Evolutionary conservation across 2,797 vertebrate species (phyloP), one percentile per base, ranked within the genome.

Genomic region (Cheirogaleus major): DNA sequence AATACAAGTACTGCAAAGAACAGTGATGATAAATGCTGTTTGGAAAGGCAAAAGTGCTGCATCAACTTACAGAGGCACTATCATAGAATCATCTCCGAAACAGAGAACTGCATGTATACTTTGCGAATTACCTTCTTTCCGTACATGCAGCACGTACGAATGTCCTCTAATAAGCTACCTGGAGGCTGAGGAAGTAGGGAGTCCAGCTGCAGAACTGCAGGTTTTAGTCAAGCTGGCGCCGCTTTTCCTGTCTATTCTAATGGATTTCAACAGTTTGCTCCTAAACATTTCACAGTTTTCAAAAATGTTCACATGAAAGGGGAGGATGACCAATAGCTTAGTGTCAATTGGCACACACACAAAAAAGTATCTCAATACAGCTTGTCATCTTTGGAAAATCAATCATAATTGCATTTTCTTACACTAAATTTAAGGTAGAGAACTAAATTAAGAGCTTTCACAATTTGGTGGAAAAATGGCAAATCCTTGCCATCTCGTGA

Each of bases 1-100:
- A 72, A 95, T 12, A 83, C 50, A 89, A 92, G 67, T 45, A 75
- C 63, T 95, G 89, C 61, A 48, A 97, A 95, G 91, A 65, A 82
- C 95, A 93, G 96, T 69, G 76, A 88, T 88, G 83, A 95, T 97
- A 97, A 89, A 79, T 38, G 96, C 81, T 63, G 23, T 45, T 61
- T 72, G 61, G 38, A 97, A 98, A 98, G 94, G 86, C 61, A 15
- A 92, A 95, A 98, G 94, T 23, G 93, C 88, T 72, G 55, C 91
- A 83, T 63, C 89, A 48, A 43, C 95, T 93, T 96, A 97, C 95
- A 94, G 97, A 98, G 84, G 82, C 91, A 75, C 96, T 81, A 89
- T 87, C 83, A 27, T 27, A 81, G 67, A 92, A 90, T 52, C 61
- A 59, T 61, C 91, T 87, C 76, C 38, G 57, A 95, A 93, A 95